Conservation (phyloP, 1,140 invertebrate species). For the Panagrolaimus sp. region DNA sequence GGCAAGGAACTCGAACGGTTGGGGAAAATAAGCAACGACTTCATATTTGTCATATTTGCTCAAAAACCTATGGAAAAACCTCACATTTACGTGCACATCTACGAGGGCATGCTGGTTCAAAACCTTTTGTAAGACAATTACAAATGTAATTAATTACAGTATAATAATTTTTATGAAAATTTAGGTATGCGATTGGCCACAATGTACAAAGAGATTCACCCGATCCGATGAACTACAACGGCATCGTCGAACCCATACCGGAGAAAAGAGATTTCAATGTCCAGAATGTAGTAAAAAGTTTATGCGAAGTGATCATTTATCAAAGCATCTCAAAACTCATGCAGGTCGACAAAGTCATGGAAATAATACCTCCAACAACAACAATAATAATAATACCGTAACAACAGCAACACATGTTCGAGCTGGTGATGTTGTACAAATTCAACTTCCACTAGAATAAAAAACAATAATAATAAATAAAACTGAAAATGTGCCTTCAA, state of each 20-base stretch:
- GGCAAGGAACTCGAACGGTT: constrained; percentile 14
- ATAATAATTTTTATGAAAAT: too few relatives aligned
- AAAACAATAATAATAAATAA: too few relatives aligned
- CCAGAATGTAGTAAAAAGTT: constrained; percentile 73
- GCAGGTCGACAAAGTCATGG: constrained; percentile 17
- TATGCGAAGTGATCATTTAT: constrained; percentile 89
- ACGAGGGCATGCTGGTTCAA: constrained; percentile 57
- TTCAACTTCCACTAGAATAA: too few relatives aligned
- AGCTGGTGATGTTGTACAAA: too few relatives aligned
- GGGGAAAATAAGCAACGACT: constrained; percentile 29
- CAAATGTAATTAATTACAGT: too few relatives aligned
- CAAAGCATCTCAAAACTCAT: constrained; percentile 92
- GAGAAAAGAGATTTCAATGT: constrained; percentile 74
- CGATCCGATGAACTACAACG: constrained; percentile 90
- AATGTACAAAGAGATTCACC: constrained; percentile 76
- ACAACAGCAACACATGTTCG: too few relatives aligned
- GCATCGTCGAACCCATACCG: constrained; percentile 88
- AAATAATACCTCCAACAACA: background rate
- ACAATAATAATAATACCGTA: too few relatives aligned
- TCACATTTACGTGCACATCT: constrained; percentile 74
- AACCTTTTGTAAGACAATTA: background rate
- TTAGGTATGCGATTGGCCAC: constrained; percentile 66
- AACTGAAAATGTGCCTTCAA: too few relatives aligned
- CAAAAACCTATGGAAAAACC: constrained; percentile 85
- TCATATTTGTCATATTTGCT: constrained; percentile 98